A percentile compares a stretch with the other conserved stretches of the same genome.
These are phyloP conservation scores for Rhynchomys soricoides DNA, from an alignment of 2,113 vertebrate species.

Conservation along the genomic window DNA sequence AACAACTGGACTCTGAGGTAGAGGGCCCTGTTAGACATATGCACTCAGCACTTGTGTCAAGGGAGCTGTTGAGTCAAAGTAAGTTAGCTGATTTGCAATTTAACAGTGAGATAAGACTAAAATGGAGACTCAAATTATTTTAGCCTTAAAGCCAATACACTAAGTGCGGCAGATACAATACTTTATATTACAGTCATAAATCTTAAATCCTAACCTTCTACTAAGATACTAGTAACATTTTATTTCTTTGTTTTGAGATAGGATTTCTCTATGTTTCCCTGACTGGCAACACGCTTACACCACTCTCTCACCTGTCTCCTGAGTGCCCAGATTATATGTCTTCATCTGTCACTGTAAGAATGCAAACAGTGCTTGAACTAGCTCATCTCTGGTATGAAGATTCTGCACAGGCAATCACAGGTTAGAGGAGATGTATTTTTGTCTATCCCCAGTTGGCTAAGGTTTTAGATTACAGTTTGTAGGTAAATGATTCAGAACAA, in stretches of 20 bases:
- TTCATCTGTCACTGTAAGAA: not conserved
- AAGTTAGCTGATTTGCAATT: not conserved
- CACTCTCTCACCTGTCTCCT: not conserved
- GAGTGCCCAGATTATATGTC: not conserved
- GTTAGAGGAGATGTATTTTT: not conserved
- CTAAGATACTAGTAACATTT: not conserved
- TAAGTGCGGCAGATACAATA: not conserved
- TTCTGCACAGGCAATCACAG: not conserved
- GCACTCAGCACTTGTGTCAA: not conserved
- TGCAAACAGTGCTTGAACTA: not conserved
- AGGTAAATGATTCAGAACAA: conserved; percentile 10
- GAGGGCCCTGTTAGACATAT: not conserved
- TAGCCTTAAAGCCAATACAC: not conserved
- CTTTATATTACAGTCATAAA: not conserved
- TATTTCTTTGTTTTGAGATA: not conserved
- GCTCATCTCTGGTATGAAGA: not conserved
- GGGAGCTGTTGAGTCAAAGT: not conserved
- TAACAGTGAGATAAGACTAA: not conserved
- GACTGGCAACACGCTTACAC: not conserved
- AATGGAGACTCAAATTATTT: not conserved
- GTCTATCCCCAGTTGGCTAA: not conserved
- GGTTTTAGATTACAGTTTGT: not conserved
- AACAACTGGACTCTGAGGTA: not conserved
- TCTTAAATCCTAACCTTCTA: not conserved
- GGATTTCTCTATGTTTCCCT: not conserved